A percentile compares a stretch with the other conserved stretches of the same genome.
These are phyloP conservation scores for Neomonachus schauinslandi DNA, from an alignment of 2,113 vertebrate genomes.

Conservation along the genomic window DNA sequence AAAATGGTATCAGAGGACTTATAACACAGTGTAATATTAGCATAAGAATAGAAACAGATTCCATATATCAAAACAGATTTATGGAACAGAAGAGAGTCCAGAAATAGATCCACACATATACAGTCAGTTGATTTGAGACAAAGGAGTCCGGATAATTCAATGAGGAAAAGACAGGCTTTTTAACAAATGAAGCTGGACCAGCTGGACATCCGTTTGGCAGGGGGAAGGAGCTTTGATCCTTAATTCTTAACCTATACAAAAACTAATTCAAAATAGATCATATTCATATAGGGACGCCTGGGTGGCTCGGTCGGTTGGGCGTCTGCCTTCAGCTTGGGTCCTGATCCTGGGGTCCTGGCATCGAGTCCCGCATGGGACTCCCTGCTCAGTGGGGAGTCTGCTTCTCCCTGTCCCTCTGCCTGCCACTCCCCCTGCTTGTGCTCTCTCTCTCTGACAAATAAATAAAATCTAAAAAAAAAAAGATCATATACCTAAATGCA, in stretches of 20 bases:
- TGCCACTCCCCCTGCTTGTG: too few species aligned
- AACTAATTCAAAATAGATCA: background rate
- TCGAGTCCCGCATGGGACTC: background rate
- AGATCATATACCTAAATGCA: background rate
- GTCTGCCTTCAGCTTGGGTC: background rate
- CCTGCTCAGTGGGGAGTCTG: background rate
- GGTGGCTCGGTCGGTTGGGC: background rate
- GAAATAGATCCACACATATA: background rate
- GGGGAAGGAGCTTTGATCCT: background rate
- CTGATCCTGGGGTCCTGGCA: background rate
- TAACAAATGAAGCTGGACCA: background rate
- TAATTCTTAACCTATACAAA: background rate
- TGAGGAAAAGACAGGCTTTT: background rate
- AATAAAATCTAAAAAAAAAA: background rate
- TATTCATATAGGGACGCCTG: background rate
- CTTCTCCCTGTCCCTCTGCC: background rate
- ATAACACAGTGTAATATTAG: background rate
- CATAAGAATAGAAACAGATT: background rate
- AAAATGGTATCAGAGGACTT: background rate
- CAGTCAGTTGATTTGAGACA: background rate
- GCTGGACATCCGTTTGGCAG: background rate
- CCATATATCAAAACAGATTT: background rate
- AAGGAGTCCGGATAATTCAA: background rate
- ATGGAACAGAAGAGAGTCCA: background rate
- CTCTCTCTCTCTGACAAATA: background rate